Conservation (phyloP, 2,113 vertebrate species). For the Gila orcuttii region DNA sequence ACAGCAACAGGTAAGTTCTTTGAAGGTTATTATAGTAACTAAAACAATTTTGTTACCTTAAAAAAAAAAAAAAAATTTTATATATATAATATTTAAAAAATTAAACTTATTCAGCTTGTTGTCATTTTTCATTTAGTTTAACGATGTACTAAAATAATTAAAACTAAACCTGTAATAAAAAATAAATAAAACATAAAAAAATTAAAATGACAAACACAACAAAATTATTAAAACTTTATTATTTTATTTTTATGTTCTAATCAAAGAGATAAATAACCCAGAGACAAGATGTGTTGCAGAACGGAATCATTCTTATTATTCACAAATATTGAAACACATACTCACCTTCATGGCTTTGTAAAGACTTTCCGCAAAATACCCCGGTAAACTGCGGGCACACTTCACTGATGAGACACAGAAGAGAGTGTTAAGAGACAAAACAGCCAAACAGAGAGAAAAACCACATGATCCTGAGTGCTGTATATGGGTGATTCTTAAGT, state of each 20-base stretch:
- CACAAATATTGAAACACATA: neutral
- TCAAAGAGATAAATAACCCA: neutral
- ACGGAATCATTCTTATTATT: neutral
- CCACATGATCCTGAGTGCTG: neutral
- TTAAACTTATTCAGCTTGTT: neutral
- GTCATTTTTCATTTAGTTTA: neutral
- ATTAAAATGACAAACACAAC: neutral
- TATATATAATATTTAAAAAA: neutral
- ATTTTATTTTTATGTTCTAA: neutral
- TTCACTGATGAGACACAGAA: slow-evolving; percentile 77
- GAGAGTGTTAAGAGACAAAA: neutral
- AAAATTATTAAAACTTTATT: neutral
- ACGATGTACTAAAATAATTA: neutral
- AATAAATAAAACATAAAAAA: no score
- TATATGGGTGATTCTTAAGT: neutral
- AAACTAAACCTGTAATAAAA: no score
- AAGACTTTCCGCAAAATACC: slow-evolving; percentile 91
- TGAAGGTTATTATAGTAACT: neutral
- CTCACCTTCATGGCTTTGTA: slow-evolving; percentile 90
- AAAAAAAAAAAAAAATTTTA: no score
- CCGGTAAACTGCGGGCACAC: slow-evolving; percentile 86
- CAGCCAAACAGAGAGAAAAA: neutral
- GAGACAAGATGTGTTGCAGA: no score
- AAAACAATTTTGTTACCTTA: neutral
- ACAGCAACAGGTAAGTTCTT: neutral